Evolutionary conservation across 2,113 vertebrate species (phyloP).

Genomic region (Sterrhoptilus dennistouni): DNA sequence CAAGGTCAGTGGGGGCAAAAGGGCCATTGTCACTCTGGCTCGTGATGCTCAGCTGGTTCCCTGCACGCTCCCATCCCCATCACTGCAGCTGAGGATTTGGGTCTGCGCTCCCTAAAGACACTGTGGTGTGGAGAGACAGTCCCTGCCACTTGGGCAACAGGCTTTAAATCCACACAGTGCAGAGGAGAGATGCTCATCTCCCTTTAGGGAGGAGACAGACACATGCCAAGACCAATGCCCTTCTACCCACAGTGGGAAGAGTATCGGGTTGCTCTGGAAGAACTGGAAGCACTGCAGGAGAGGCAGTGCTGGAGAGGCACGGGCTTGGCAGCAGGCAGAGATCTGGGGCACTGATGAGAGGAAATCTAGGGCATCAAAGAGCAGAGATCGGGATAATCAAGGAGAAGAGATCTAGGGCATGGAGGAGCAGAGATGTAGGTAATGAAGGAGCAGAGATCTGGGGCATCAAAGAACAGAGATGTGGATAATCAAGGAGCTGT

Average conservation of each 20-base stretch:
- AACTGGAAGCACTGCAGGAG: neutral
- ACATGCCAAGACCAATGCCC: too few relatives aligned
- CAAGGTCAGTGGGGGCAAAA: neutral
- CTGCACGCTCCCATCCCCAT: fast-evolving
- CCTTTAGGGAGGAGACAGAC: neutral
- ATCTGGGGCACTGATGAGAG: constrained; percentile 10
- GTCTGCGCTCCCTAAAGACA: neutral
- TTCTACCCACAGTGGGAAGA: neutral
- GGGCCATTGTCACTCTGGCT: fast-evolving
- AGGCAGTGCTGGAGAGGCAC: neutral
- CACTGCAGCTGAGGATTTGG: neutral
- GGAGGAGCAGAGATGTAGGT: neutral
- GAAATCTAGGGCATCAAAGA: constrained; percentile 35
- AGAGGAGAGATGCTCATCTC: neutral
- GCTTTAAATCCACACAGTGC: fast-evolving
- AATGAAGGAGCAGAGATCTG: neutral
- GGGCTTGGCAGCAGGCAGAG: neutral
- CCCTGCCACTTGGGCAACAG: fast-evolving
- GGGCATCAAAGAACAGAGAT: neutral
- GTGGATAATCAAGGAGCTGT: neutral
- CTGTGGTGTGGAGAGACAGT: neutral
- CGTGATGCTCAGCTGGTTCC: neutral
- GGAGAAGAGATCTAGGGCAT: neutral
- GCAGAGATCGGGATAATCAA: constrained; percentile 1
- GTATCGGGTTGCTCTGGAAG: neutral